Evolutionary conservation across 2,113 vertebrate species (phyloP), one percentile per base, ranked within the genome.

Genomic region (Rhabdornis inornatus): DNA sequence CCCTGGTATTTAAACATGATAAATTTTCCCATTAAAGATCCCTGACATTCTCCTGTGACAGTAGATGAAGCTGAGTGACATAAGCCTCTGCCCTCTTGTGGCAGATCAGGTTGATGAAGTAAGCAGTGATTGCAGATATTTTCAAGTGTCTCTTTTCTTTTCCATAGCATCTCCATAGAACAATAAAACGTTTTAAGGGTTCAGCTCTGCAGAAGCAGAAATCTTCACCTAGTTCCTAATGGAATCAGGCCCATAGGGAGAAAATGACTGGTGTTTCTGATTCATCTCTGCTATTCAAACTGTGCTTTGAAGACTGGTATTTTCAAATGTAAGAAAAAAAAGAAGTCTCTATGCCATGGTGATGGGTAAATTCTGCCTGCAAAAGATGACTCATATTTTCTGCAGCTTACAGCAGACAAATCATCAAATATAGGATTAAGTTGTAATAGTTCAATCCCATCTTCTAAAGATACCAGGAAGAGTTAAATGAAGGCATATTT

Each of bases 1-100:
- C 69, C 42, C 50, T 83, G 27, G 35, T 88, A 59, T 91, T 94
- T 87, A 89, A 86, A 39, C 27, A 35, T 42, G 42, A 89, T 63
- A 70, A 56, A 83, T 85, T 82, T 80, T 50, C 30, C 42, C n/a
- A 35, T 79, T 76, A 57, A 75, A 80, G 39, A 77, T 59, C 64
- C 49, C 50, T 93, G 89, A 64, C 64, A 79, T 52, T 71, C 68
- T 95, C n/a, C 14, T 53, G 50, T 57, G 89, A 88, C 68, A 83
- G 57, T 35, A 50, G 65, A 55, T 61, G 63, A 83, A 88, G 22
- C 35, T 69, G 89, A 96, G 91, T 90, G 92, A 92, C 80, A 52
- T 49, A 66, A 87, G 52, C 74, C 72, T 88, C 91, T 94, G 95
- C 94, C 90, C 85, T 93, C 94, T 96, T 91, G 92, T 96, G 91